Percentiles rank a stretch among this genome's conserved stretches.
Evolutionary conservation across 2,888 invertebrate genomes (phyloP).

Genomic region (Eremobia ochroleuca): DNA sequence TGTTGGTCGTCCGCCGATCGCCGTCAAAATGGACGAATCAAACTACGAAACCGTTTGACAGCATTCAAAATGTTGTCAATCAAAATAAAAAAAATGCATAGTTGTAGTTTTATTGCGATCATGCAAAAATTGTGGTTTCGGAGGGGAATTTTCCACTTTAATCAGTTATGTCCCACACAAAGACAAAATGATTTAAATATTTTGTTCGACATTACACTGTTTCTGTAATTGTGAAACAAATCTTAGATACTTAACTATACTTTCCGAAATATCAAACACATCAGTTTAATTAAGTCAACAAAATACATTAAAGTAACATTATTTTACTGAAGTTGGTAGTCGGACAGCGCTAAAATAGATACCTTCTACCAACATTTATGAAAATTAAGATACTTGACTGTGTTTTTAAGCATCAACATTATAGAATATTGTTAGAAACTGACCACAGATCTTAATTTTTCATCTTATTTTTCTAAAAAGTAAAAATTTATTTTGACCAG

Average conservation of each 20-base stretch:
- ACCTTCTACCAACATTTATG: too few species aligned
- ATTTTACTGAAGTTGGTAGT: too few species aligned
- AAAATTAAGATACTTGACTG: too few species aligned
- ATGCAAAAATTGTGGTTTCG: constrained; percentile 5
- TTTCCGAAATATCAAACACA: neutral
- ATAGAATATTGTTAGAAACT: too few species aligned
- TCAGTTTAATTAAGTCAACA: neutral
- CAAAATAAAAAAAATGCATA: too few species aligned
- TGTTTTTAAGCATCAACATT: too few species aligned
- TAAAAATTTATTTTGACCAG: neutral
- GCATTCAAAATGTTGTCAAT: too few species aligned
- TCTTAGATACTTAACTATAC: constrained; percentile 5
- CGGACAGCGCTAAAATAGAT: too few species aligned
- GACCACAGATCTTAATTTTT: too few species aligned
- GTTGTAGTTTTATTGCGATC: neutral
- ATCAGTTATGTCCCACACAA: constrained; percentile 3
- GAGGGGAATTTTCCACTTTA: constrained; percentile 17
- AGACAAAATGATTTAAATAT: constrained; percentile 16
- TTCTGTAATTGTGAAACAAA: neutral
- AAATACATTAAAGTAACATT: constrained; percentile 10
- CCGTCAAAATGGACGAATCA: neutral
- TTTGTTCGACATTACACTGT: neutral
- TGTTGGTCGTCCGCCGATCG: neutral
- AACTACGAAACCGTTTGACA: too few species aligned
- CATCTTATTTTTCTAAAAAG: too few species aligned